Evolutionary conservation across 2,113 vertebrate species (phyloP).

Genomic region (Laticauda laticaudata): DNA sequence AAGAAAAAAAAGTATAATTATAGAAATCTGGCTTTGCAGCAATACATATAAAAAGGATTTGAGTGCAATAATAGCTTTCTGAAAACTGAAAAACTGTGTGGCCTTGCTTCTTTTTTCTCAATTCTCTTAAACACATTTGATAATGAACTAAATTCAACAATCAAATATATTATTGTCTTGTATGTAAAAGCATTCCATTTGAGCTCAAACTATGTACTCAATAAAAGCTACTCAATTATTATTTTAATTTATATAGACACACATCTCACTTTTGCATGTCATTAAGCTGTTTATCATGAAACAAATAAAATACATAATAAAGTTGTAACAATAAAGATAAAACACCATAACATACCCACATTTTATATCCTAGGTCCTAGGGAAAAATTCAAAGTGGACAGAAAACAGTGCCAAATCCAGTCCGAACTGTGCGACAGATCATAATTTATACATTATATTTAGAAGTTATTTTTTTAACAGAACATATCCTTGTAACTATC

Average conservation of each 20-base stretch:
- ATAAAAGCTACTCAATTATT: not conserved
- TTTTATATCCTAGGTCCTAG: not conserved
- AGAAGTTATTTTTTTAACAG: not conserved
- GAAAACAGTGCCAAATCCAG: not conserved
- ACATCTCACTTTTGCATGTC: not conserved
- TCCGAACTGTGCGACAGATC: not conserved
- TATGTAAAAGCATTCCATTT: not conserved
- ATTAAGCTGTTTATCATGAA: not conserved
- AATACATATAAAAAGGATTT: not conserved
- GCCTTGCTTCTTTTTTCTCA: not conserved
- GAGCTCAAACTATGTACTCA: not conserved
- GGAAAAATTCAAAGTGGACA: not conserved
- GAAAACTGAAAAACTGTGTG: not conserved
- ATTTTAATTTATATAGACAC: not conserved
- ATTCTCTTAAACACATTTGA: not conserved
- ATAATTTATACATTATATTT: not conserved
- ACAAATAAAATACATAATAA: not conserved
- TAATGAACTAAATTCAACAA: not conserved
- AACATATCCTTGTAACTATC: conserved; percentile 39
- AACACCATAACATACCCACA: not conserved
- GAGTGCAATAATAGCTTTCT: not conserved
- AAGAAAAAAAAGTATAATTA: not conserved
- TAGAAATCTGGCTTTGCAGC: not conserved
- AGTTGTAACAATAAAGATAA: not conserved
- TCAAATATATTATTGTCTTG: not conserved